Evolutionary conservation across 30 jellyfish, hydroid and myxozoan species (phyloP).

Genomic region (Aurelia aurita complex sp. Pacific): DNA sequence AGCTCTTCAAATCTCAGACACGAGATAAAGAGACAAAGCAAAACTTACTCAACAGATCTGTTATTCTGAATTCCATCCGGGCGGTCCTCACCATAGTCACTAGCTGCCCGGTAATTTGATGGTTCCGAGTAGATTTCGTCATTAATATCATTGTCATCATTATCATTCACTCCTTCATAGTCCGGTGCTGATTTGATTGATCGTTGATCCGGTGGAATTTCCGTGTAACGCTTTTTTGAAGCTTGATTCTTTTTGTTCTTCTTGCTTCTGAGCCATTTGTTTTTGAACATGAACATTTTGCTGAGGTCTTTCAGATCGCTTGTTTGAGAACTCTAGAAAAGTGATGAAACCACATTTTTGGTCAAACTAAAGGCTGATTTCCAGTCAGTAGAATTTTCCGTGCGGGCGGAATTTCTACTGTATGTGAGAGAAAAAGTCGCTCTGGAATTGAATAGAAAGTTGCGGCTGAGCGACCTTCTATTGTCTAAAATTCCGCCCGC

Average conservation of each 20-base stretch:
- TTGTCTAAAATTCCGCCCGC: too few species aligned
- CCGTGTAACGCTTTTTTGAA: slow-evolving; percentile 63
- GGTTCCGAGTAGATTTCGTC: slow-evolving; percentile 20
- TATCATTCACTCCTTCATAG: slow-evolving; percentile 46
- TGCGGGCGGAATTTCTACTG: too few species aligned
- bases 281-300: slow-evolving; percentile 68
- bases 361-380: too few species aligned
- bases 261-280: slow-evolving; percentile 41
- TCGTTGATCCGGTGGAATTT: slow-evolving; percentile 61
- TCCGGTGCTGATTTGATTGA: slow-evolving; percentile 38
- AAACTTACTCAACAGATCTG: slow-evolving; percentile 35
- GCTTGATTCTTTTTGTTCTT: slow-evolving; percentile 27
- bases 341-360: too few species aligned
- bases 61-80: slow-evolving; percentile 19
- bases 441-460: too few species aligned
- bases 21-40: too few species aligned
- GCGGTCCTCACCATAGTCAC: slow-evolving; percentile 40
- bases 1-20: too few species aligned
- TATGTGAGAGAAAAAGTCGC: too few species aligned
- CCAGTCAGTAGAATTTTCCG: too few species aligned
- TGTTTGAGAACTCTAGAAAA: slow-evolving; percentile 58
- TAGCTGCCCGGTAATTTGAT: slow-evolving; percentile 36
- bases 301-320: slow-evolving; percentile 59
- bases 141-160: background rate
- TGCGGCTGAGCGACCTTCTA: too few species aligned